These are phyloP conservation scores for Sebastes vulpes DNA, from an alignment of 2,797 vertebrate species.

Conservation along the genomic window DNA sequence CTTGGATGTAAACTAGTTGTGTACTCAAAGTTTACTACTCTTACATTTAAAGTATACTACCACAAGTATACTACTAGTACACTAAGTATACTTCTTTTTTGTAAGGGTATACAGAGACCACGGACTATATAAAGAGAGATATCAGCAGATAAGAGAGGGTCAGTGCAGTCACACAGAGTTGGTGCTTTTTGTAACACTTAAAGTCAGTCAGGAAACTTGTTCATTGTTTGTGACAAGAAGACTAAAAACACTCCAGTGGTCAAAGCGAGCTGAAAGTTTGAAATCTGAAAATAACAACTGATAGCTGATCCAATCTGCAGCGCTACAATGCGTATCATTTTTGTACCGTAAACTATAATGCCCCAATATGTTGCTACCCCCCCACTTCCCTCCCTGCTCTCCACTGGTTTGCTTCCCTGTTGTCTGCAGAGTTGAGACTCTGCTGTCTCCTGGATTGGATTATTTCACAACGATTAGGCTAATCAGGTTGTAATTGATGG, in stretches of 20 bases:
- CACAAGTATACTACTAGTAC: too few relatives aligned
- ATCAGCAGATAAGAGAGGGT: background rate
- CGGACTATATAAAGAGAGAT: background rate
- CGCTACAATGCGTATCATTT: background rate
- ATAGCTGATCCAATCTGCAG: background rate
- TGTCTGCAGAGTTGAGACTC: conserved; percentile 59
- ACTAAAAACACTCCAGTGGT: background rate
- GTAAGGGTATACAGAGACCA: background rate
- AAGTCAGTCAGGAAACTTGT: background rate
- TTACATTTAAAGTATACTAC: too few relatives aligned
- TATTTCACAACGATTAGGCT: conserved; percentile 83
- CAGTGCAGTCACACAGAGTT: background rate
- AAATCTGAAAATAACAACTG: background rate
- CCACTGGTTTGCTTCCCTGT: conserved; percentile 46
- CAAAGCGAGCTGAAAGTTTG: background rate
- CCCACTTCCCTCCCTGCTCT: background rate
- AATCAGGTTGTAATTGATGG: conserved; percentile 80
- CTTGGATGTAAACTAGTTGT: too few relatives aligned
- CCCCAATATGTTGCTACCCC: background rate
- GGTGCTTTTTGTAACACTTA: background rate
- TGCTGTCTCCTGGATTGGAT: conserved; percentile 75
- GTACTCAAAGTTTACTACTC: too few relatives aligned
- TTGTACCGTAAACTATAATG: background rate
- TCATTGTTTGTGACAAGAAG: background rate
- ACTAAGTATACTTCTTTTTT: too few relatives aligned